Evolutionary conservation across 2,888 invertebrate genomes (phyloP).

Genomic region (Orchestes rusci): DNA sequence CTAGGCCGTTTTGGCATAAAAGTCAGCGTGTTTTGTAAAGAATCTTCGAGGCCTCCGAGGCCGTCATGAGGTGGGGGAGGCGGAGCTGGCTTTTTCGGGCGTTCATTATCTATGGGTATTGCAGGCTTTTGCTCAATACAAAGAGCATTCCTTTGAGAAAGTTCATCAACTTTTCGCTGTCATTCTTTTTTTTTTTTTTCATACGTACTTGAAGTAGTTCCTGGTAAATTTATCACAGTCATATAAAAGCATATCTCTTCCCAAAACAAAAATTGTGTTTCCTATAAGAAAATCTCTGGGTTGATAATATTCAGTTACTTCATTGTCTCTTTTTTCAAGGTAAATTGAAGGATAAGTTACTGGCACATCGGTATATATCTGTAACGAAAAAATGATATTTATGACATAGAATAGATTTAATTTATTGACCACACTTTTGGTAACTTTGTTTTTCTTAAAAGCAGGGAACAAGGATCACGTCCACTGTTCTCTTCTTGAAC

Average conservation of each 20-base stretch:
- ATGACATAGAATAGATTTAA: not conserved
- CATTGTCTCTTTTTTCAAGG: conserved; percentile 62
- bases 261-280: conserved; percentile 60
- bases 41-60: conserved; percentile 71
- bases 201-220: conserved; percentile 19
- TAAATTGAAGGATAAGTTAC: conserved; percentile 59
- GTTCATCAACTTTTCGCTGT: not conserved
- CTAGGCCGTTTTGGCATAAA: conserved; percentile 65
- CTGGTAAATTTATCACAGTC: conserved; percentile 75
- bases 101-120: conserved; percentile 35
- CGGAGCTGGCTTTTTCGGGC: conserved; percentile 30
- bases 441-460: conserved; percentile 68
- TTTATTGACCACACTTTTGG: conserved; percentile 53
- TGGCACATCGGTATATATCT: conserved; percentile 42
- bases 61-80: conserved; percentile 62
- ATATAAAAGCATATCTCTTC: conserved; percentile 64
- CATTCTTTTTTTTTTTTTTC: conserved; percentile 1
- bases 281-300: conserved; percentile 73
- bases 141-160: conserved; percentile 36
- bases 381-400: not conserved
- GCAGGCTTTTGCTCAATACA: conserved; percentile 43
- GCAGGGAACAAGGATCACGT: conserved; percentile 66
- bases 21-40: conserved; percentile 63
- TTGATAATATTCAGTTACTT: conserved; percentile 69
- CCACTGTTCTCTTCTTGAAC: conserved; percentile 64